Percentiles rank a stretch among this genome's conserved stretches.
Evolutionary conservation across 2,113 vertebrate species (phyloP).

Genomic region (Microtus montanus): DNA sequence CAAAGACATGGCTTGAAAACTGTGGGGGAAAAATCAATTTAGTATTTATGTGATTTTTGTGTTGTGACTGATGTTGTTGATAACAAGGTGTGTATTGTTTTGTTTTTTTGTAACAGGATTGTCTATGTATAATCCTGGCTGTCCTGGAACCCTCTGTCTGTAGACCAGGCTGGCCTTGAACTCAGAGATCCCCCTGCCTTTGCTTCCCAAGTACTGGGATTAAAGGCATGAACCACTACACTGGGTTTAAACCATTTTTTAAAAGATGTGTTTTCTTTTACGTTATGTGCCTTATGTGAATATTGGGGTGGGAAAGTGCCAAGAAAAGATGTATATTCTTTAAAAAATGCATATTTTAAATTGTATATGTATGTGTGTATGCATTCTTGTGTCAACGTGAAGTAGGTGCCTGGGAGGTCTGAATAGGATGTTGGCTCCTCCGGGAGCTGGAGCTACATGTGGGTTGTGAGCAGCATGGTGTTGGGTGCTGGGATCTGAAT

Average conservation of each 20-base stretch:
- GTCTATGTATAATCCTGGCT: neutral
- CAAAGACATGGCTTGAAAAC: neutral
- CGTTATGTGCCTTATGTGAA: neutral
- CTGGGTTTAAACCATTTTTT: no score
- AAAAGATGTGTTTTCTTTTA: neutral
- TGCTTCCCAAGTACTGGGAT: neutral
- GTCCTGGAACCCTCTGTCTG: neutral
- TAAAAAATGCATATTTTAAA: neutral
- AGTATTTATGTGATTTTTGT: constrained; percentile 2
- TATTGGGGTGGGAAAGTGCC: neutral
- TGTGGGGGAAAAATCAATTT: neutral
- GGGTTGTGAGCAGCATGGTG: neutral
- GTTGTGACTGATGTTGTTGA: neutral
- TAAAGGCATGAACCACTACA: neutral
- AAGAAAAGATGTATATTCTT: neutral
- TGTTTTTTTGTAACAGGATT: neutral
- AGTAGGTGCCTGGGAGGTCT: neutral
- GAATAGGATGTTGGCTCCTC: neutral
- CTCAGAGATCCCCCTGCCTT: neutral
- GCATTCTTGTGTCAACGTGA: neutral
- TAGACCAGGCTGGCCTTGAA: neutral
- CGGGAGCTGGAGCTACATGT: neutral
- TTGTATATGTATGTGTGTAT: neutral
- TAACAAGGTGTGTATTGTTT: neutral
- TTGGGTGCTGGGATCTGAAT: neutral